These are phyloP conservation scores for Leptura quadrifasciata DNA, from an alignment of 2,888 invertebrate genomes.

Conservation along the genomic window DNA sequence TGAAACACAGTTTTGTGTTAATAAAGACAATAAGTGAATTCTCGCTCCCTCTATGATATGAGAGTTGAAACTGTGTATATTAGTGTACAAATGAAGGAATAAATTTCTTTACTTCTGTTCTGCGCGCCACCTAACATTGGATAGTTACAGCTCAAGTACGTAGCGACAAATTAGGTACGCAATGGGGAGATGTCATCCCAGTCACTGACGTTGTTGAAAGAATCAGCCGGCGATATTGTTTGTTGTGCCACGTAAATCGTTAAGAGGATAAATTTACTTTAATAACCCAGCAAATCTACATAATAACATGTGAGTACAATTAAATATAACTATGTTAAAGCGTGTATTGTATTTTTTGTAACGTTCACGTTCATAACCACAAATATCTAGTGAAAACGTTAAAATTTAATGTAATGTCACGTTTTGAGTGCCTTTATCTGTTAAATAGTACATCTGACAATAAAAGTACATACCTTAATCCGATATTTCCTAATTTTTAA, in stretches of 20 bases:
- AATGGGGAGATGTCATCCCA: background rate
- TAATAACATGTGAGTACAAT: conserved; percentile 24
- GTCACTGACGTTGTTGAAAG: background rate
- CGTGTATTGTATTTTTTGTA: background rate
- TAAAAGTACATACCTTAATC: conserved; percentile 24
- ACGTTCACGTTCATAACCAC: conserved; percentile 15
- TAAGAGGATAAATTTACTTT: background rate
- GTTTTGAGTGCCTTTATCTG: background rate
- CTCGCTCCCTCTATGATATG: background rate
- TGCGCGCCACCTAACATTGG: background rate
- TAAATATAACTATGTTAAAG: background rate
- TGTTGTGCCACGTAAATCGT: conserved; percentile 33
- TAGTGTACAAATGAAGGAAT: background rate
- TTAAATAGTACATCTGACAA: background rate
- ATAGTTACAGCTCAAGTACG: background rate
- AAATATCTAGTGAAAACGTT: background rate
- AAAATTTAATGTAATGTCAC: background rate
- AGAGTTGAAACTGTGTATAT: background rate
- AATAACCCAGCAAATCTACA: conserved; percentile 3
- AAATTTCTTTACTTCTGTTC: background rate
- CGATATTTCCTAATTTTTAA: background rate
- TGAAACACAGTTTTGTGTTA: too few species aligned
- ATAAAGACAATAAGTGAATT: conserved; percentile 3
- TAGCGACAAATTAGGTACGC: background rate
- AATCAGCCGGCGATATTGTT: conserved; percentile 16